A percentile compares a stretch with the other conserved stretches of the same genome.
phyloP scores from a whole-genome alignment of 2,888 invertebrate genomes.

The Hedychridium roseum region DNA sequence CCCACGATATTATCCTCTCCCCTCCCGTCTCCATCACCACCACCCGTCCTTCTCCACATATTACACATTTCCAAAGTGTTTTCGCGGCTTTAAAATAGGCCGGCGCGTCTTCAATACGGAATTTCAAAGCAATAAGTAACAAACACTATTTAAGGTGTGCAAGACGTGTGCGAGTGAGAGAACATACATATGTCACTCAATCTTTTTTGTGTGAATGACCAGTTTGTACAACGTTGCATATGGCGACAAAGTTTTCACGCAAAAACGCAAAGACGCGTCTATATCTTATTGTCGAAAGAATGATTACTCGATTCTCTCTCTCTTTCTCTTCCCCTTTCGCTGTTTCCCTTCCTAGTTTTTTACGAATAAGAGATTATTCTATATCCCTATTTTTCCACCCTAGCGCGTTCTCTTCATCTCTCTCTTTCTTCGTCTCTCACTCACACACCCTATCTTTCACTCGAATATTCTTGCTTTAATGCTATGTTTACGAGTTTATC shows the following conservation, averaged over 20 bases:
- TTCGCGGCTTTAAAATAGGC: constrained; percentile 22
- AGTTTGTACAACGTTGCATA: constrained; percentile 20
- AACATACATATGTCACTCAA: constrained; percentile 1
- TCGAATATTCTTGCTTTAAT: too few relatives aligned
- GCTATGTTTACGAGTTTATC: too few relatives aligned
- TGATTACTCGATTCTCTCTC: constrained; percentile 19
- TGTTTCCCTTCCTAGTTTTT: neutral
- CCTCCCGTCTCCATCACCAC: constrained; percentile 1
- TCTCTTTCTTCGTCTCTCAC: constrained; percentile 1
- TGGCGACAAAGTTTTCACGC: constrained; percentile 11
- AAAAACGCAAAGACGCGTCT: constrained; percentile 3
- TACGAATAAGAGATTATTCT: constrained; percentile 7
- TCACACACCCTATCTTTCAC: neutral
- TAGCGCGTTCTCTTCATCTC: neutral
- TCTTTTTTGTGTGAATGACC: constrained; percentile 18
- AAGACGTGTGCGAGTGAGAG: constrained; percentile 20
- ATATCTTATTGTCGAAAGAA: constrained; percentile 3
- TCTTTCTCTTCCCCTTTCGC: neutral
- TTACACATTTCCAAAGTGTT: constrained; percentile 27
- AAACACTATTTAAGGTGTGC: constrained; percentile 47
- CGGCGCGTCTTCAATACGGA: constrained; percentile 51
- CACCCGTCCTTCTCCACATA: constrained; percentile 20
- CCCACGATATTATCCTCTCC: neutral
- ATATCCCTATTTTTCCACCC: constrained; percentile 5
- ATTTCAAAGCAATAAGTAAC: constrained; percentile 62